Evolutionary conservation across 2,797 vertebrate genomes (phyloP), one percentile per base, ranked within the genome.

Genomic region (Ctenochaetus hawaiiensis): DNA sequence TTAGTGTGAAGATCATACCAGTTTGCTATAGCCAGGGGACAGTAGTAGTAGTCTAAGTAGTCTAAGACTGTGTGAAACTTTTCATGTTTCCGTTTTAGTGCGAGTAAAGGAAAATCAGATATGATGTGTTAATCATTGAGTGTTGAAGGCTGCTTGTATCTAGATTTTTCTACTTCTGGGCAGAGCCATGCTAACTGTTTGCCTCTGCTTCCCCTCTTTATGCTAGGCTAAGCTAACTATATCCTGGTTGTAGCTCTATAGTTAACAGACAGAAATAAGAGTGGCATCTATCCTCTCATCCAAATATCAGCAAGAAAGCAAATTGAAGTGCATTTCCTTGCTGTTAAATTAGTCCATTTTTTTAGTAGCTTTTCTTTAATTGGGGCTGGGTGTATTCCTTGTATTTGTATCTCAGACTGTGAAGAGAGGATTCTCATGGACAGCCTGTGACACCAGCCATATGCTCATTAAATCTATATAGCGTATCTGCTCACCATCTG

Each of bases 391-490:
- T 18, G 16, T 47, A 26, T 62, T 30, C 26, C 30, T 23, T 48
- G 18, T 34, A 20, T 37, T 51, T 30, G 44, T 13, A 30, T 34
- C 59, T 5, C 45, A 20, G 18, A 7, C 54, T 41, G 11, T 60
- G 63, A 53, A 49, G 14, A 17, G 26, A 53, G 51, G 34, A 34
- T 51, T 54, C 37, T 47, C 23, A 18, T n/a, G 18, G 34, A 44
- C 22, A 12, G 3, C 52, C 37, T 65, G 54, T 37, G 20, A 82
- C 56, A 72, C 13, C 67, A 44, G 3, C 13, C 67, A 71, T 66
- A 68, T 84, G 60, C 41, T 41, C 22, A 60, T 75, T 77, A 71
- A 72, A 68, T 60, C 20, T 45, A 59, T 17, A 22, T 37, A 64
- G 45, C 30, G 18, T 37, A 30, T 30, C 26, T 30, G 26, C 44